Base-by-base conservation (phyloP, 2,797 vertebrate species). In the Pagetopsis macropterus region DNA sequence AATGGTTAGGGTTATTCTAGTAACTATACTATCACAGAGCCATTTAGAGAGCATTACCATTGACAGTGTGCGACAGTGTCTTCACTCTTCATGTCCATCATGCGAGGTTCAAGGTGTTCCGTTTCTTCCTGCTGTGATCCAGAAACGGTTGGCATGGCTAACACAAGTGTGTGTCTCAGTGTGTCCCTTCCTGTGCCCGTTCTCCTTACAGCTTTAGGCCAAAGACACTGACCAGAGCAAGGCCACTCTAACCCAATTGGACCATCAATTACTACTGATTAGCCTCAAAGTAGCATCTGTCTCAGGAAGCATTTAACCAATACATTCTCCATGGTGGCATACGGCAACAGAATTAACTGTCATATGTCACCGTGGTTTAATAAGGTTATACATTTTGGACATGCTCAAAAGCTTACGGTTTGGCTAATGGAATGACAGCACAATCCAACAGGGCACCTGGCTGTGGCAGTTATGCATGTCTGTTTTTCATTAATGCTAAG, bases 281-380 rank as follows among this genome's bases (percentile, higher is more conserved):
- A 94, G 88, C 88, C 90, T 93, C 90, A 93, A 92, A 93, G 89
- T 90, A 92, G 90, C 92, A 90, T 94, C 93, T 94, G 94, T 93
- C 93, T 85, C 92, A 94, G 93, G 92, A 94, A 94, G 87, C 91
- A 91, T 93, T 95, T 93, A 94, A 92, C 92, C 91, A 93, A 91
- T 93, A 89, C 88, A 89, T 92, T 92, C 70, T 88, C 87, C 79
- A 79, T 71, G 82, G 84, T 90, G 88, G 88, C 92, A 93, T 93
- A 91, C 74, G 78, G 90, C 87, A 89, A 78, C 85, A 91, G 88
- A 92, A 93, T 93, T 88, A 94, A 90, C 93, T 91, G 88, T 93
- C 87, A 86, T 89, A 89, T 87, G 91, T 92, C 92, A 93, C 70
- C 88, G 83, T 84, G 75, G 86, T 91, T 91, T 93, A 92, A 94